Conservation (phyloP, 2,888 invertebrate genomes). For the Papilio protenor region DNA sequence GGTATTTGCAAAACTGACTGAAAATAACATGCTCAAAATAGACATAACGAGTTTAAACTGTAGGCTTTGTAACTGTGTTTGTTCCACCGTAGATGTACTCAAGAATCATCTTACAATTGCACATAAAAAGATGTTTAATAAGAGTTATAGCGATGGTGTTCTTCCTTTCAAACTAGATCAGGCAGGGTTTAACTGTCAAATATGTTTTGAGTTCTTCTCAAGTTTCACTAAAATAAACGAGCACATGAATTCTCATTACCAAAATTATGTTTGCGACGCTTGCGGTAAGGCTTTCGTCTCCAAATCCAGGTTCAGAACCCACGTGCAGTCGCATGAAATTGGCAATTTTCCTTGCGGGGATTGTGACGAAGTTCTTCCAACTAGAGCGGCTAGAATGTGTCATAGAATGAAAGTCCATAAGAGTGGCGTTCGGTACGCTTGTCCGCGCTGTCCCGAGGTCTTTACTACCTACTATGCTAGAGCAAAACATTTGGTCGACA, state of each 20-base stretch:
- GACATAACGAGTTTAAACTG: slow-evolving; percentile 70
- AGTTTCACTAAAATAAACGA: slow-evolving; percentile 72
- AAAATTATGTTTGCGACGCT: slow-evolving; percentile 74
- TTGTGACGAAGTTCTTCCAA: slow-evolving; percentile 66
- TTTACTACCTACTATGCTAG: slow-evolving; percentile 72
- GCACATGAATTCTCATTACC: slow-evolving; percentile 77
- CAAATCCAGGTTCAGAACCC: slow-evolving; percentile 71
- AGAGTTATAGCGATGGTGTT: slow-evolving; percentile 71
- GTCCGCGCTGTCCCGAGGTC: slow-evolving; percentile 71
- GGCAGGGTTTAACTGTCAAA: slow-evolving; percentile 67
- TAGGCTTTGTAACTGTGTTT: slow-evolving; percentile 61
- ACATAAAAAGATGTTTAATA: slow-evolving; percentile 62
- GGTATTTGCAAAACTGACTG: slow-evolving; percentile 72
- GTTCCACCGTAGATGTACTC: slow-evolving; percentile 61
- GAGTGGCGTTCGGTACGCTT: slow-evolving; percentile 70
- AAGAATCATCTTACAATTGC: slow-evolving; percentile 64
- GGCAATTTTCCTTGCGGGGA: slow-evolving; percentile 72
- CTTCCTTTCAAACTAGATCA: slow-evolving; percentile 72
- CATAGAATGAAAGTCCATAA: slow-evolving; percentile 69
- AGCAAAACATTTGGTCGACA: slow-evolving; percentile 69
- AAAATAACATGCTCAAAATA: slow-evolving; percentile 79
- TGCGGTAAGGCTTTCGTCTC: slow-evolving; percentile 77
- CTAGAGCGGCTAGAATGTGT: slow-evolving; percentile 66
- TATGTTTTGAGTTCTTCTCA: slow-evolving; percentile 61
- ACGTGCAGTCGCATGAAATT: slow-evolving; percentile 71